These are phyloP conservation scores for Biston betularia DNA, from an alignment of 2,888 invertebrate genomes.

Conservation along the genomic window DNA sequence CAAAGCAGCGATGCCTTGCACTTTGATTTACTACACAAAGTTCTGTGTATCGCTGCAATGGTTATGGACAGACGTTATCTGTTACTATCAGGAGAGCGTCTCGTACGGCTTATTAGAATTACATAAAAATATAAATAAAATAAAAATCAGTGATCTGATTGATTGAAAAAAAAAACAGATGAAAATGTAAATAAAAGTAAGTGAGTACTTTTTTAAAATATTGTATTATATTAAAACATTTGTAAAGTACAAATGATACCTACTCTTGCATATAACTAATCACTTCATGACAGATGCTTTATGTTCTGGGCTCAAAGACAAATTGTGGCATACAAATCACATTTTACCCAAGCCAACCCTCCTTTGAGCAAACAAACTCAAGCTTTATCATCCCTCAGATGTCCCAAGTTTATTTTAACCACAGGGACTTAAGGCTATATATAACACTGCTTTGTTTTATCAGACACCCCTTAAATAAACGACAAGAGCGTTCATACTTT, in stretches of 20 bases:
- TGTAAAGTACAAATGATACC: neutral
- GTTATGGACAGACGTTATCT: too few species aligned
- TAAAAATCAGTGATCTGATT: too few species aligned
- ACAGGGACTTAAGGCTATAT: conserved; percentile 34
- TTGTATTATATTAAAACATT: too few species aligned
- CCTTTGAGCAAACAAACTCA: conserved; percentile 13
- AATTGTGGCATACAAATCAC: conserved; percentile 8
- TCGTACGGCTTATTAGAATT: too few species aligned
- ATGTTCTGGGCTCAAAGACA: conserved; percentile 6
- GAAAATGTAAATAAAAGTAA: too few species aligned
- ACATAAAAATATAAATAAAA: too few species aligned
- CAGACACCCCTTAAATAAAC: conserved; percentile 54
- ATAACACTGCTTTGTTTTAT: conserved; percentile 60
- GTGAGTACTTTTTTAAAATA: neutral
- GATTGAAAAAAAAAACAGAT: too few species aligned
- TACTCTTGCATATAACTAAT: neutral
- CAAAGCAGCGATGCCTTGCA: too few species aligned
- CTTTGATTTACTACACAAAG: too few species aligned
- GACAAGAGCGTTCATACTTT: conserved; percentile 14
- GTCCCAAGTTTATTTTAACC: conserved; percentile 41
- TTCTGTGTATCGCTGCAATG: too few species aligned
- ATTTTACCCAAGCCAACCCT: conserved; percentile 6
- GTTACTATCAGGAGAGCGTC: too few species aligned
- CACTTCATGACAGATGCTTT: conserved; percentile 3
- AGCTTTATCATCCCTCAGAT: conserved; percentile 38